These are phyloP conservation scores for Heterohyrax brucei DNA, from an alignment of 2,797 vertebrate species.

Conservation along the genomic window DNA sequence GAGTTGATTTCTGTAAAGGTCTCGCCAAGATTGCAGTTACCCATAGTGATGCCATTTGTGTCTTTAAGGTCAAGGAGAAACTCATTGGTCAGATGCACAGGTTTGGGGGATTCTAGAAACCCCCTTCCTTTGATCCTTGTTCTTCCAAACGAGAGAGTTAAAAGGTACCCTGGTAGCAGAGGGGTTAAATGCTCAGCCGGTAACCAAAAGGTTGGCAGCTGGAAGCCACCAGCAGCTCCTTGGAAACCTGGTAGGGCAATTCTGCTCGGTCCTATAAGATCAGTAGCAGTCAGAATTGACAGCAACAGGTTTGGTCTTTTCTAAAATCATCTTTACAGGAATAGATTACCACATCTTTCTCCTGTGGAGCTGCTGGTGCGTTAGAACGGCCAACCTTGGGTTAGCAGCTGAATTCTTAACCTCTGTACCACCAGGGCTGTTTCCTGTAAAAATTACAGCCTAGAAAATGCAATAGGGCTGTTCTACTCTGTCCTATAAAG, in stretches of 20 bases:
- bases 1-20: slow-evolving; percentile 75
- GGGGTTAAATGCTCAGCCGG: background rate
- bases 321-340: too few species aligned
- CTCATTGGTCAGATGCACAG: slow-evolving; percentile 38
- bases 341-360: background rate
- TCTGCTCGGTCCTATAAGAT: too few species aligned
- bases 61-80: slow-evolving; percentile 68
- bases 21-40: slow-evolving; percentile 67
- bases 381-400: background rate
- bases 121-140: slow-evolving; percentile 39
- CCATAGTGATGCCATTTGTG: slow-evolving; percentile 66
- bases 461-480: background rate
- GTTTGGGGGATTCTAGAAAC: slow-evolving; percentile 19
- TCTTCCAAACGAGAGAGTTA: background rate
- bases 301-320: too few species aligned
- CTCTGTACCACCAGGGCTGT: too few species aligned
- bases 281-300: too few species aligned
- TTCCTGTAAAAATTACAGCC: background rate
- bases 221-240: background rate
- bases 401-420: too few species aligned
- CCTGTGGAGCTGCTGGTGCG: background rate
- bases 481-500: background rate
- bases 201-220: background rate
- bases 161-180: background rate
- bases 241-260: too few species aligned